A percentile compares a stretch with the other conserved stretches of the same genome.
phyloP scores from a whole-genome alignment of 2,113 vertebrate genomes.

The Trematomus loennbergii region DNA sequence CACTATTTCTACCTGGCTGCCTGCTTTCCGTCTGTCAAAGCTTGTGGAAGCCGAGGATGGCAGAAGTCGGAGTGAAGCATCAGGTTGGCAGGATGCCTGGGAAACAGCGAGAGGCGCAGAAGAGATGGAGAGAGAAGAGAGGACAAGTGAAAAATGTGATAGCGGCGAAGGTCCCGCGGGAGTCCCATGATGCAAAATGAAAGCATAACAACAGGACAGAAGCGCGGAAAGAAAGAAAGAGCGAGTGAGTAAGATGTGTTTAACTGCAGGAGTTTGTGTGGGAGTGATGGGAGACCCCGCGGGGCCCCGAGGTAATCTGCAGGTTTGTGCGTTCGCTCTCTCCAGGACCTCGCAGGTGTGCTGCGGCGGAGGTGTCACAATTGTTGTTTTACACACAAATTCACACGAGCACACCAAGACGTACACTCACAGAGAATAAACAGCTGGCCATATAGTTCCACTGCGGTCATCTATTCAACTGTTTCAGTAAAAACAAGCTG shows the following conservation, averaged over 20 bases:
- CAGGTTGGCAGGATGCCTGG: conserved; percentile 54
- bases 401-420: conserved; percentile 14
- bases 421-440: conserved; percentile 6
- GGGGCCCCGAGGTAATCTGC: conserved; percentile 64
- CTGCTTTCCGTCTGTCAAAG: conserved; percentile 18
- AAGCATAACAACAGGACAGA: conserved; percentile 64
- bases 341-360: conserved; percentile 62
- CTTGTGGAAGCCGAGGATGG: neutral
- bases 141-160: conserved; percentile 52
- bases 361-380: conserved; percentile 39
- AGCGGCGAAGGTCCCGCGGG: conserved; percentile 37
- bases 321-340: conserved; percentile 59
- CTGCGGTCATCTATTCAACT: conserved; percentile 38
- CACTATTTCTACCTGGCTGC: neutral
- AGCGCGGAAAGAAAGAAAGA: conserved; percentile 32
- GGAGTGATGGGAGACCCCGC: conserved; percentile 66
- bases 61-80: conserved; percentile 32
- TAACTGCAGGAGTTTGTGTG: conserved; percentile 66
- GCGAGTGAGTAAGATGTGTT: conserved; percentile 58
- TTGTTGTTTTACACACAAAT: conserved; percentile 32
- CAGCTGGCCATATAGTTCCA: conserved; percentile 21
- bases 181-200: conserved; percentile 60
- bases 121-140: conserved; percentile 49
- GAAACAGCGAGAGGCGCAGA: conserved; percentile 33
- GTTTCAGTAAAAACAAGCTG: conserved; percentile 28